Base-by-base conservation (phyloP, 1,140 invertebrate species). In the Lepidostoma basale region DNA sequence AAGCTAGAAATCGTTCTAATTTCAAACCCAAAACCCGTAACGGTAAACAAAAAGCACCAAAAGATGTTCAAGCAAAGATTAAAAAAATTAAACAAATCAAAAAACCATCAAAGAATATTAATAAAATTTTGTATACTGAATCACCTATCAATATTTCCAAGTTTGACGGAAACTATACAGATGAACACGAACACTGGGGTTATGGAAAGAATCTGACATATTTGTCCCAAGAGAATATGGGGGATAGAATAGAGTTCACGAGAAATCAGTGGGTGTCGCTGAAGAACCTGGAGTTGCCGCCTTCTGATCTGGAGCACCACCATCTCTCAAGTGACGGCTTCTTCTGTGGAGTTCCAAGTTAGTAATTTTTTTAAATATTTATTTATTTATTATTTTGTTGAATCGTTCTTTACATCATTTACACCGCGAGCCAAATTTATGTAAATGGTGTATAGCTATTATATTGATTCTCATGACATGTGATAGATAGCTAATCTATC, bases 261-360 rank as follows among this genome's bases (percentile, higher is more conserved):
- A 73, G 81, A 74, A 79, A 78, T 75, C 75, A 86, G 58, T 84
- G 83, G 83, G 74, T 78, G 6, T 77, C 78, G 16, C 75, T 85
- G 23, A 81, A 79, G 75, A 78, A 82, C 25, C 76, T 83, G 77
- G 75, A 83, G 75, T 72, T 77, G 76, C 75, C 75, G 49, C 72
- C 76, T 22, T 76, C 81, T 1, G 79, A 81, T 62, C 75, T 79
- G 26, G 76, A 78, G 72, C 77, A 81, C 33, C 79, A 83, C 60
- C 84, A 85, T 76, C 72, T 84, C 45, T 83, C 83, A 14, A 84
- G 80, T n/a, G 85, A 87, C 68, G 83, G 81, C 8, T 91, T 86
- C 73, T 92, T 91, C 71, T 91, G 90, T 73, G 87, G 87, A 69
- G 77, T 84, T 39, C 89, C 88, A 64, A 84, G 84, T 84, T 77